Base-by-base conservation (phyloP, 2,797 vertebrate genomes). In the Acropternis orthonyx region DNA sequence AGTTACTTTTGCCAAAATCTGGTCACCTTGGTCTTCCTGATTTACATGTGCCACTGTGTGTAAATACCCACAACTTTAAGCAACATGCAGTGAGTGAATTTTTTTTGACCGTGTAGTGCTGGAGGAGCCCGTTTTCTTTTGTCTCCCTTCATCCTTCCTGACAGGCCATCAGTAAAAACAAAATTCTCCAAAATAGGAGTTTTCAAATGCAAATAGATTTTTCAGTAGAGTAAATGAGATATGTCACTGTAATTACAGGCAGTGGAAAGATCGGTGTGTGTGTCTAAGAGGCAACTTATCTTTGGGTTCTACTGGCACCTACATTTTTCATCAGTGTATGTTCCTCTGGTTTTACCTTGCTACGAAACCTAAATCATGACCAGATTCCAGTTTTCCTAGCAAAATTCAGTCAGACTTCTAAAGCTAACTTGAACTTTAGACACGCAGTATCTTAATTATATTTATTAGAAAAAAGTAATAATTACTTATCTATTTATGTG, bases 401-500 rank as follows among this genome's bases (percentile, higher is more conserved):
- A 28, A 46, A 28, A 76, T 73, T 80, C 32, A 36, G 18, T 78
- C 62, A 51, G 62, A 55, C 30, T 86, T 26, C 18, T 68, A 46
- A 92, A 43, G 27, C 36, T 84, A 49, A 48, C 1, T 0, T 27
- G 22, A 27, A 58, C 46, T 77, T 88, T 2, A 77, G 54, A 61
- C 24, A 74, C 6, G 3, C 4, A 18, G 7, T 46, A 41, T 69
- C 39, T 74, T 90, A n/a, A 46, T 72, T 49, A 16, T 37, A 37
- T 66, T 75, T 65, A 10, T 73, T 78, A 59, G 18, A 15, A 85
- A 79, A 84, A 76, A 18, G 4, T 34, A 61, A 1, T 34, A 43
- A 49, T 77, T 69, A 10, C 21, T 73, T 66, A 4, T 85, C 0
- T 27, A 3, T 73, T 68, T 76, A 0, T 20, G 4, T 27, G 3